Percentiles rank a stretch among this genome's conserved stretches.
Conservation (phyloP, 2,888 invertebrate species). For the Orchesellides sinensis region DNA sequence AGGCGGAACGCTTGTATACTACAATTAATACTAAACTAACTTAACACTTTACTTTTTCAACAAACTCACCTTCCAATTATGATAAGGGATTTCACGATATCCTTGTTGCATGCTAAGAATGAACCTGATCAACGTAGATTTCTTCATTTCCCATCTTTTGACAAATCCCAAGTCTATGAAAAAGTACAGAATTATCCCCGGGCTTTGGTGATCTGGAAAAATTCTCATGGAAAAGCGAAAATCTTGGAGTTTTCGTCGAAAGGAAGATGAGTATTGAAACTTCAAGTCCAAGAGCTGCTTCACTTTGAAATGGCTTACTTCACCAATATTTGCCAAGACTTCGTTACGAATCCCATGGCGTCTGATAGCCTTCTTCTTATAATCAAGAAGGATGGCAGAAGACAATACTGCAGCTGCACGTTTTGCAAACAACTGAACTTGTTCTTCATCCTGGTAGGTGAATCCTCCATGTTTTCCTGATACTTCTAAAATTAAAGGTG, state of each 20-base stretch:
- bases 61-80: constrained; percentile 62
- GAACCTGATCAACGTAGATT: constrained; percentile 53
- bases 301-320: constrained; percentile 45
- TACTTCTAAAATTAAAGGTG: constrained; percentile 46
- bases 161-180: constrained; percentile 54
- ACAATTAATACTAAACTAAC: constrained; percentile 4
- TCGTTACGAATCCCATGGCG: constrained; percentile 54
- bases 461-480: constrained; percentile 42
- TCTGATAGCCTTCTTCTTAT: constrained; percentile 45
- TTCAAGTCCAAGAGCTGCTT: constrained; percentile 49
- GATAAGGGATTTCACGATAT: constrained; percentile 62
- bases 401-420: constrained; percentile 40
- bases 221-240: constrained; percentile 40
- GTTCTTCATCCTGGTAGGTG: constrained; percentile 50
- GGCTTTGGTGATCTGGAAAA: constrained; percentile 41
- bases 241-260: constrained; percentile 29
- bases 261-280: constrained; percentile 32
- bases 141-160: constrained; percentile 46
- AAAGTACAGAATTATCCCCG: constrained; percentile 46
- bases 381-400: constrained; percentile 41
- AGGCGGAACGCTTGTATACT: background rate
- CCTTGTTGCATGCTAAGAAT: constrained; percentile 60
- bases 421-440: constrained; percentile 42
- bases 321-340: constrained; percentile 52
- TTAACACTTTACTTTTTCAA: background rate